Conservation (phyloP, 2,113 vertebrate species). For the Ornithorhynchus anatinus region DNA sequence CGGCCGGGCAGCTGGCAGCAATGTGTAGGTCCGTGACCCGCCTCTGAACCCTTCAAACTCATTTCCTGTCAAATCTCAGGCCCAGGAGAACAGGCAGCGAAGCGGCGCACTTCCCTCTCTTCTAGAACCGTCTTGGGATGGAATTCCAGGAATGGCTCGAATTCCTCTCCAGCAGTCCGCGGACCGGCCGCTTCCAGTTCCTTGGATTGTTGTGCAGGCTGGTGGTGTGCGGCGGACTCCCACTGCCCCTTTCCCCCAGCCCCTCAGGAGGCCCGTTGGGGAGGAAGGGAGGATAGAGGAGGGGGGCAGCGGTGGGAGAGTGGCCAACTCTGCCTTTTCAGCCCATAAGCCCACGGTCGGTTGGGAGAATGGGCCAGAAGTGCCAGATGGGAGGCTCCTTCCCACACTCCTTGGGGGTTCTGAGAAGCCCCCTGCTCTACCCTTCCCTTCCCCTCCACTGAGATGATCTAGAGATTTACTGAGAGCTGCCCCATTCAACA, state of each 20-base stretch:
- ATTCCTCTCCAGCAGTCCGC: slow-evolving; percentile 73
- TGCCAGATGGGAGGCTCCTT: not conserved
- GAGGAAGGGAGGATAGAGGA: slow-evolving; percentile 13
- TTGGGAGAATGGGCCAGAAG: too few species aligned
- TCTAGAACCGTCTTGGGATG: slow-evolving; percentile 71
- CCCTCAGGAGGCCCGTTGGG: too few species aligned
- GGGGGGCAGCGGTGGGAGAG: slow-evolving; percentile 15
- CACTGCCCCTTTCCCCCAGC: too few species aligned
- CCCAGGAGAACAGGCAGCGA: slow-evolving; percentile 72
- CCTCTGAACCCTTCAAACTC: slow-evolving; percentile 71
- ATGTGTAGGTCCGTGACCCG: slow-evolving; percentile 69
- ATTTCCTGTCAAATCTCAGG: slow-evolving; percentile 78
- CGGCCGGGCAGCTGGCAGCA: slow-evolving; percentile 76
- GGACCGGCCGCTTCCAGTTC: slow-evolving; percentile 55
- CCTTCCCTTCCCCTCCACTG: not conserved
- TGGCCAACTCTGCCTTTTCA: slow-evolving; percentile 37
- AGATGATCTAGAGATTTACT: too few species aligned
- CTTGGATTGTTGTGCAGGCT: slow-evolving; percentile 22
- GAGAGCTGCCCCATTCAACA: too few species aligned
- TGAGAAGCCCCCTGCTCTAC: not conserved
- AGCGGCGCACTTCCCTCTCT: slow-evolving; percentile 67
- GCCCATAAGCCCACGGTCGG: too few species aligned
- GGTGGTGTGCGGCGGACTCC: too few species aligned
- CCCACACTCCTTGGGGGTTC: too few species aligned
- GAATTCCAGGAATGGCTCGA: slow-evolving; percentile 80